Conservation (phyloP, 2,113 vertebrate genomes). For the Pangasianodon hypophthalmus region DNA sequence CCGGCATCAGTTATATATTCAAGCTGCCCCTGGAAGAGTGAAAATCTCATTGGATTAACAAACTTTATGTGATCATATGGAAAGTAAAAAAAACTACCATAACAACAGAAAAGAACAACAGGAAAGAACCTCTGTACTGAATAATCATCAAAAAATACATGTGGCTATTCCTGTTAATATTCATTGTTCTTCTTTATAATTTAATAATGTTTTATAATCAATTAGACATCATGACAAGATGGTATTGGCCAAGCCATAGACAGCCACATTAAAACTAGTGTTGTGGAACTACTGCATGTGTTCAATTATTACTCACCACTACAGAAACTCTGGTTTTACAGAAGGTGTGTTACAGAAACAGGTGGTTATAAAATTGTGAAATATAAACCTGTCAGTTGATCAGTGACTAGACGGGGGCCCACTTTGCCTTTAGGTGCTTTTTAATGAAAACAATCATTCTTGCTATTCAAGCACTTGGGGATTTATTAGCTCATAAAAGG, state of each 20-base stretch:
- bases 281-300: slow-evolving; percentile 1
- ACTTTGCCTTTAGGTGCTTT: slow-evolving; percentile 14
- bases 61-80: not conserved
- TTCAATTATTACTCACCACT: slow-evolving; percentile 7
- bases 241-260: not conserved
- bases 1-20: not conserved
- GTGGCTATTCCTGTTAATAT: not conserved
- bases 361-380: slow-evolving; percentile 23
- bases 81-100: not conserved
- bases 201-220: not conserved
- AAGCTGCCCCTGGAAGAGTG: not conserved
- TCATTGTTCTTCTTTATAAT: not conserved
- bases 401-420: not conserved
- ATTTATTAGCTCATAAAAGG: slow-evolving; percentile 27
- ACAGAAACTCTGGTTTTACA: not conserved
- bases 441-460: slow-evolving; percentile 23
- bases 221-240: not conserved
- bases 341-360: slow-evolving; percentile 15
- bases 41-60: not conserved
- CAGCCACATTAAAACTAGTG: slow-evolving; percentile 2
- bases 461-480: slow-evolving; percentile 5
- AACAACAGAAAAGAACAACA: not conserved
- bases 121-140: not conserved
- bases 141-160: not conserved
- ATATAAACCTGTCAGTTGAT: slow-evolving; percentile 12